These are phyloP conservation scores for Vanacampus margaritifer DNA, from an alignment of 2,113 vertebrate species.

Conservation along the genomic window DNA sequence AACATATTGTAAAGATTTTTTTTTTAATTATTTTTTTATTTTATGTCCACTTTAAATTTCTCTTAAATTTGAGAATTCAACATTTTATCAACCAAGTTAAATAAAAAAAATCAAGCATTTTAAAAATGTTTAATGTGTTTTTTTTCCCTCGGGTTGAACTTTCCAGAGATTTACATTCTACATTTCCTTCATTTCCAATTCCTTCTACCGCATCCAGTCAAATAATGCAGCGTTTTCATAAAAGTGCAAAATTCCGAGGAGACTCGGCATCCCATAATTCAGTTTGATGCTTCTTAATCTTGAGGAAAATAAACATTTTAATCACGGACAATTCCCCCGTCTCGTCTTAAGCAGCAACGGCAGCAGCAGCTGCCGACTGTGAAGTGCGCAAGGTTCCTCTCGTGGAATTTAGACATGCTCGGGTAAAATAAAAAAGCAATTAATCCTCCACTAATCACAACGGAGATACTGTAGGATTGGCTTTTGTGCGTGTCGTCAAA, in stretches of 20 bases:
- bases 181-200: neutral
- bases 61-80: too few species aligned
- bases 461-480: conserved; percentile 12
- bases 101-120: too few species aligned
- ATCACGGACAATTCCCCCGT: conserved; percentile 12
- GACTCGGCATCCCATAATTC: conserved; percentile 2
- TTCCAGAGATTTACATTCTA: neutral
- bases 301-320: conserved; percentile 25
- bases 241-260: conserved; percentile 3
- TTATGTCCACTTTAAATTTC: too few species aligned
- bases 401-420: conserved; percentile 11
- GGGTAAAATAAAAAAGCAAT: conserved; percentile 20
- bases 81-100: too few species aligned
- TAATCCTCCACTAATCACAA: conserved; percentile 20
- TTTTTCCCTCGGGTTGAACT: too few species aligned
- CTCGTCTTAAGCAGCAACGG: neutral
- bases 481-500: conserved; percentile 20
- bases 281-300: conserved; percentile 17
- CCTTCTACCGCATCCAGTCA: neutral
- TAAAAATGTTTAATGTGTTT: too few species aligned
- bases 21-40: too few species aligned
- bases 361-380: neutral
- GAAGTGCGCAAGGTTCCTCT: neutral
- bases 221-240: conserved; percentile 2
- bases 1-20: too few species aligned